phyloP scores from a whole-genome alignment of 2,888 invertebrate species.

The Scrobipalpa atriplicella region DNA sequence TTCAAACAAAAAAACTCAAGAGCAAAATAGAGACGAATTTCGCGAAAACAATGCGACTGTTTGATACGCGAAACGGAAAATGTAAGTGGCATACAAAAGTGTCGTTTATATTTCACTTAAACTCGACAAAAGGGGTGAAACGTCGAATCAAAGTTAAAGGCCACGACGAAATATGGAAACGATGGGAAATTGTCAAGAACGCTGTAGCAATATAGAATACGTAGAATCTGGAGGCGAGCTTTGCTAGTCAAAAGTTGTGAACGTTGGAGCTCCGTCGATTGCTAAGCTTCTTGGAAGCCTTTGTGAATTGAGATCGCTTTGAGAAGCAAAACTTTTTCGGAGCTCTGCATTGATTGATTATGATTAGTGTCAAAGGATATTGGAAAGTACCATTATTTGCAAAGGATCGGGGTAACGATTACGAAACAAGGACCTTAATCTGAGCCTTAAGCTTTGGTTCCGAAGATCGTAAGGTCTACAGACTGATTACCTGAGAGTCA shows the following conservation, averaged over 20 bases:
- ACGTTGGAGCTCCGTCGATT: conserved; percentile 8
- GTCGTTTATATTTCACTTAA: conserved; percentile 40
- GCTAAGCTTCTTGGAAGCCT: conserved; percentile 11
- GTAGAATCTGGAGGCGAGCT: conserved; percentile 6
- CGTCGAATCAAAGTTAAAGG: conserved; percentile 41
- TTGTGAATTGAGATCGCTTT: conserved; percentile 16
- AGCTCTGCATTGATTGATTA: conserved; percentile 15
- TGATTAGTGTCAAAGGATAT: not conserved
- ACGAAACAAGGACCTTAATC: not conserved
- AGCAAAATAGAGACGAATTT: conserved; percentile 44
- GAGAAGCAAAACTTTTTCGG: conserved; percentile 13
- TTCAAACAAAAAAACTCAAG: conserved; percentile 30
- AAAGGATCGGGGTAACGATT: not conserved
- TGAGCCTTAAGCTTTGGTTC: not conserved
- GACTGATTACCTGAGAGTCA: too few species aligned
- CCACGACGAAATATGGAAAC: conserved; percentile 31
- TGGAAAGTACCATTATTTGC: not conserved
- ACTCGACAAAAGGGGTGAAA: conserved; percentile 38
- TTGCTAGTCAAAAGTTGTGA: conserved; percentile 23
- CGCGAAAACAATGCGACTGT: conserved; percentile 42
- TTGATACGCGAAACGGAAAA: conserved; percentile 50
- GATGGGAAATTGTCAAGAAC: conserved; percentile 24
- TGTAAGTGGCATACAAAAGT: conserved; percentile 44
- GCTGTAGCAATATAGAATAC: conserved; percentile 12
- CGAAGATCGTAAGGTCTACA: too few species aligned